A percentile compares a stretch with the other conserved stretches of the same genome.
phyloP scores from a whole-genome alignment of 2,797 vertebrate genomes.

The Carcharodon carcharias region DNA sequence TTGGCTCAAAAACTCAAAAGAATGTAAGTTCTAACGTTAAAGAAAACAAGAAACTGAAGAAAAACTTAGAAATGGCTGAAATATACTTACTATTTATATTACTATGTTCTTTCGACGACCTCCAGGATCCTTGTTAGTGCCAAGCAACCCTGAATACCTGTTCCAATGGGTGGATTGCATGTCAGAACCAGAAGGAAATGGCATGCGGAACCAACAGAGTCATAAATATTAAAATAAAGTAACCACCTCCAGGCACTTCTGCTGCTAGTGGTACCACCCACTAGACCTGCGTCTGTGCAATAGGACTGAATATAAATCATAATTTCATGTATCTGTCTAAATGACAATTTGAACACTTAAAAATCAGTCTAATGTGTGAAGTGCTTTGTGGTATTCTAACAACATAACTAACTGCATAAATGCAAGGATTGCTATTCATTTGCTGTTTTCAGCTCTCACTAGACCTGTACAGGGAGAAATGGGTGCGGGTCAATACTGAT shows the following conservation, averaged over 20 bases:
- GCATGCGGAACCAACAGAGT: background rate
- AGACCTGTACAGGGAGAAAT: background rate
- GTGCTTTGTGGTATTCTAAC: background rate
- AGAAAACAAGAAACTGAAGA: background rate
- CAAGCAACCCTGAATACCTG: background rate
- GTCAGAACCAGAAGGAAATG: constrained; percentile 8
- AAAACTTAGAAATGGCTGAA: background rate
- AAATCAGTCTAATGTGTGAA: background rate
- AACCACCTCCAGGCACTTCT: background rate
- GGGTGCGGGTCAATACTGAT: background rate
- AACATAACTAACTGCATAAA: background rate
- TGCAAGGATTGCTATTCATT: background rate
- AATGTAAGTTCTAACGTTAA: background rate
- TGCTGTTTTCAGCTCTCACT: background rate
- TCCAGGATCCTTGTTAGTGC: background rate
- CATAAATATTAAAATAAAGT: background rate
- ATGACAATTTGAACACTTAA: background rate
- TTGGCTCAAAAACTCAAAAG: background rate
- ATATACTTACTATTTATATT: background rate
- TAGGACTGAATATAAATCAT: background rate
- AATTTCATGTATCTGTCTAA: background rate
- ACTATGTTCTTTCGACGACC: background rate
- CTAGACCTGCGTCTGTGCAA: background rate
- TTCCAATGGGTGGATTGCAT: background rate
- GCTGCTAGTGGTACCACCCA: background rate